Evolutionary conservation across 1,140 invertebrate genomes (phyloP), one percentile per base, ranked within the genome.

Genomic region (Antheraea mylitta): DNA sequence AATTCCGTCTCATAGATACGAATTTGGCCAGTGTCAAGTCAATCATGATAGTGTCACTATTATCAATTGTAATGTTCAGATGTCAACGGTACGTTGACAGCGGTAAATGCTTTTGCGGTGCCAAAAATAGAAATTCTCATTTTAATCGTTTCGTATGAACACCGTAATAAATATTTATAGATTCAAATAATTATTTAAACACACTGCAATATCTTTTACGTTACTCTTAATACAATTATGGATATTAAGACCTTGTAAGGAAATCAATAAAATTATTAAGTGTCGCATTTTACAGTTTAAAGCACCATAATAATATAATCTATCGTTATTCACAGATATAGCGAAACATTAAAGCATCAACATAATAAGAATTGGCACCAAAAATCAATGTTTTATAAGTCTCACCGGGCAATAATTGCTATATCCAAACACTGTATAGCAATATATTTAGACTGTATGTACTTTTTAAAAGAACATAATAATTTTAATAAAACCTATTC

Each of bases 331-430:
- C 80, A 87, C 84, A 90, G 82, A 79, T 80, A 81, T 80, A 81
- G 79, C 84, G 83, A 86, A 78, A 79, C 85, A 85, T 83, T 90
- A 87, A 87, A 87, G 86, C 86, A 87, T 86, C 74, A 81, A 85
- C 78, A 80, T 72, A 88, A 85, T 81, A 79, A 82, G 71, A 78
- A 86, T 88, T 88, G 85, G 87, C 86, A 90, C 84, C 78, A 82
- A 86, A 30, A 86, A 86, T 78, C 69, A 67, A 76, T 16, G 3
- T 58, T 66, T 37, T 13, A n/a, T n/a, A 59, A 66, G 7, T 13
- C 10, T 13, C 36, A 37, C n/a, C 8, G n/a, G 10, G 38, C 10
- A 38, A 30, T 30, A 30, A 64, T 65, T 48, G 38, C 16, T n/a
- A 18, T 19, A 63, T 37, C 3, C 11, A 37, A 61, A 30, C 22